phyloP scores from a whole-genome alignment of 2,797 vertebrate genomes.

The Urocyon cinereoargenteus region DNA sequence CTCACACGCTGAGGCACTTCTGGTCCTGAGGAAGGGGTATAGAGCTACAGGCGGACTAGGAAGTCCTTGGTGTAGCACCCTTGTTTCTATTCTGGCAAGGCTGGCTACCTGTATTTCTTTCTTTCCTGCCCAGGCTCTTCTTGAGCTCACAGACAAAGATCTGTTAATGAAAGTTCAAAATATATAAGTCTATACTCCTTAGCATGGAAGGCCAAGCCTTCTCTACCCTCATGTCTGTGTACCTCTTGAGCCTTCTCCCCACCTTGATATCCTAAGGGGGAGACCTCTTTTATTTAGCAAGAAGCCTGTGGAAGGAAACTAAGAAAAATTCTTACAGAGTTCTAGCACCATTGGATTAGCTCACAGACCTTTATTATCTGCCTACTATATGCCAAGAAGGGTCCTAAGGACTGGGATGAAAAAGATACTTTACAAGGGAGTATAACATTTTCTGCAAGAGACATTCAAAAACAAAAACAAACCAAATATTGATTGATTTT shows the following conservation, averaged over 20 bases:
- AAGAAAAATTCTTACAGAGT: constrained; percentile 6
- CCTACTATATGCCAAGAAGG: neutral
- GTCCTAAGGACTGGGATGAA: neutral
- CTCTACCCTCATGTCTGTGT: neutral
- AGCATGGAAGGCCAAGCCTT: neutral
- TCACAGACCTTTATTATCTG: neutral
- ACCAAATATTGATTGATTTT: no score
- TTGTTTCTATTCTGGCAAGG: neutral
- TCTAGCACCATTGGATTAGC: neutral
- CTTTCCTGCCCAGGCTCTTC: neutral
- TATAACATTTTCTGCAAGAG: neutral
- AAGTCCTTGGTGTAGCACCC: neutral
- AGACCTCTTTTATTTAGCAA: neutral
- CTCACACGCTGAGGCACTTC: neutral
- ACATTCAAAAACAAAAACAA: neutral
- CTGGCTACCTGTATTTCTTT: neutral
- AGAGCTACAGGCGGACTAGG: neutral
- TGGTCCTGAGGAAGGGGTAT: neutral
- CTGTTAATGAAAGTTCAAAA: neutral
- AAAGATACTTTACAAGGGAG: neutral
- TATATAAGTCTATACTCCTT: neutral
- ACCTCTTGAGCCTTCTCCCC: neutral
- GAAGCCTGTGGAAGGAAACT: constrained; percentile 15
- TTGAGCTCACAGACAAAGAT: neutral
- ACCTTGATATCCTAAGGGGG: neutral